Evolutionary conservation across 2,888 invertebrate species (phyloP).

Genomic region (Lamproptera curius): DNA sequence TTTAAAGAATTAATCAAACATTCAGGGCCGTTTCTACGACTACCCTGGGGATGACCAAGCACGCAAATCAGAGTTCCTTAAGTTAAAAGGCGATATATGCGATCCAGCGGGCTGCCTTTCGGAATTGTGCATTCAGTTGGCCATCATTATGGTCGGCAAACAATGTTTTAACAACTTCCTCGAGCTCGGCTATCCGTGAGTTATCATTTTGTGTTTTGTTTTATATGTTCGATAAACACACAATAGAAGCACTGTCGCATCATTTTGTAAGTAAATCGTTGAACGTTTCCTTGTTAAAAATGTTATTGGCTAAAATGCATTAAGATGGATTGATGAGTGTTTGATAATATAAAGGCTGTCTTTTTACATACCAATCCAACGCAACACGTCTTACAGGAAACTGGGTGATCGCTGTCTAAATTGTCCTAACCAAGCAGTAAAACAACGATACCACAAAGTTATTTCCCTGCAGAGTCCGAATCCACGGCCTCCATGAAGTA

Average conservation of each 20-base stretch:
- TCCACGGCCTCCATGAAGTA: too few species aligned
- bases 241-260: too few species aligned
- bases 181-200: conserved; percentile 93
- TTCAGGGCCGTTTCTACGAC: conserved; percentile 91
- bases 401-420: too few species aligned
- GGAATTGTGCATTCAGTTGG: conserved; percentile 93
- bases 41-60: conserved; percentile 91
- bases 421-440: too few species aligned
- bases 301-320: too few species aligned
- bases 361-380: too few species aligned
- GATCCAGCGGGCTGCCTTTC: conserved; percentile 96
- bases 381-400: too few species aligned
- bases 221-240: neutral
- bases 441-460: too few species aligned
- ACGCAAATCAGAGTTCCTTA: conserved; percentile 85
- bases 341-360: too few species aligned
- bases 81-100: conserved; percentile 91
- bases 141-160: conserved; percentile 97
- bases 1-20: too few species aligned
- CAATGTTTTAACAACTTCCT: conserved; percentile 95
- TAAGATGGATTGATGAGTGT: too few species aligned
- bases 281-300: conserved; percentile 21
- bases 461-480: too few species aligned
- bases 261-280: neutral
- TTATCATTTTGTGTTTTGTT: conserved; percentile 32